Evolutionary conservation across 2,888 invertebrate species (phyloP), one percentile per base, ranked within the genome.

Genomic region (Orgyia antiqua): DNA sequence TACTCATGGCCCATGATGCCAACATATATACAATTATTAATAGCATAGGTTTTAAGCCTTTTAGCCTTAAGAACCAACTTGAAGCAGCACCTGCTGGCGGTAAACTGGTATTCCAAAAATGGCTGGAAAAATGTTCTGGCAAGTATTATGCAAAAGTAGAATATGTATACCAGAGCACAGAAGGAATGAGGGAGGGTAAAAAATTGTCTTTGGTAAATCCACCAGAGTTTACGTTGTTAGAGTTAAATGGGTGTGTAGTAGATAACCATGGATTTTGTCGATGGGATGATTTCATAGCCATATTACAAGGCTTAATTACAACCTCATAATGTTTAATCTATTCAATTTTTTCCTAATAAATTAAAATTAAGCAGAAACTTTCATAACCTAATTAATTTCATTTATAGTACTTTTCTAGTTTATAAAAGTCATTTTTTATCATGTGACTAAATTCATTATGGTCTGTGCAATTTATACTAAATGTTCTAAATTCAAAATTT

Each of bases 1-100:
- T 83, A 7, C 38, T 86, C 1, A 78, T 82, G 74, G 84, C 80
- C 0, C 84, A 86, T 37, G 83, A 83, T 51, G 73, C 78, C 1
- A 86, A 84, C 36, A 55, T 83, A 2, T 74, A 71, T 21, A 77
- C 80, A 0, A 23, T 83, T 1, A 36, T 82, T 1, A 71, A 61
- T 2, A 53, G 65, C 5, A 50, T 86, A 43, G 34, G 46, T 11
- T 68, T 83, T 23, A 67, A 65, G 33, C 49, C 64, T 0, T 80
- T 67, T 38, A 31, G 1, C 1, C 52, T 86, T 3, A 37, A 39
- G 7, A 41, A 71, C 4, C 82, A 77, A 23, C 50, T 66, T 39
- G 76, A 82, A 48, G 42, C 56, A 1, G 57, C 59, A 0, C 84
- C 84, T 0, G 52, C 72, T 0, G 77, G 84, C 0, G 80, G 84